Percentiles rank a stretch among this genome's conserved stretches.
These are phyloP conservation scores for Hylyphantes graminicola DNA, from an alignment of 1,140 invertebrate species.

Conservation along the genomic window DNA sequence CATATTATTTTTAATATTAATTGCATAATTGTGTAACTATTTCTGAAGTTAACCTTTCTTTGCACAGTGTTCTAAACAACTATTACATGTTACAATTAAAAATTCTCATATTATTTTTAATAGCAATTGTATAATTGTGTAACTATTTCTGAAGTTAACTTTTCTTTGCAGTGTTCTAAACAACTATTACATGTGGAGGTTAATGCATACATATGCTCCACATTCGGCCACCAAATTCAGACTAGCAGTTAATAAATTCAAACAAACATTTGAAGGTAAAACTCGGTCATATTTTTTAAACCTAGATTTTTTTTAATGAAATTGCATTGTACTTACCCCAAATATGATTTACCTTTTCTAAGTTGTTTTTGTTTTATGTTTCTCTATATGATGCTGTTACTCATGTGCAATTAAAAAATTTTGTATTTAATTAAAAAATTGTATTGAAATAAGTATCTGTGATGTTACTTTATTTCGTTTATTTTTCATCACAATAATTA, in stretches of 20 bases:
- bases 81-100: constrained; percentile 62
- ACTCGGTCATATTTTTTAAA: no score
- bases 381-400: no score
- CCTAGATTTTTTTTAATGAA: no score
- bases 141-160: constrained; percentile 15
- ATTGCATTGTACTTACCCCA: no score
- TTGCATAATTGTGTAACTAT: constrained; percentile 30
- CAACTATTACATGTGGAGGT: constrained; percentile 75
- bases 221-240: constrained; percentile 73
- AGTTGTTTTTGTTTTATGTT: no score
- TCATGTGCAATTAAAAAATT: no score
- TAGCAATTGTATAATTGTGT: background rate
- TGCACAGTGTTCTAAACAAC: constrained; percentile 72
- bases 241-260: constrained; percentile 70
- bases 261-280: constrained; percentile 70
- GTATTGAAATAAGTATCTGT: no score
- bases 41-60: constrained; percentile 41
- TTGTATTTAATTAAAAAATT: no score
- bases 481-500: no score
- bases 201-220: constrained; percentile 72
- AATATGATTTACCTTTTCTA: no score
- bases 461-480: no score
- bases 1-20: constrained; percentile 18
- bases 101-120: background rate
- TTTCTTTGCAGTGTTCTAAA: constrained; percentile 71